These are phyloP conservation scores for Asobara japonica DNA, from an alignment of 1,140 invertebrate genomes.

Conservation along the genomic window DNA sequence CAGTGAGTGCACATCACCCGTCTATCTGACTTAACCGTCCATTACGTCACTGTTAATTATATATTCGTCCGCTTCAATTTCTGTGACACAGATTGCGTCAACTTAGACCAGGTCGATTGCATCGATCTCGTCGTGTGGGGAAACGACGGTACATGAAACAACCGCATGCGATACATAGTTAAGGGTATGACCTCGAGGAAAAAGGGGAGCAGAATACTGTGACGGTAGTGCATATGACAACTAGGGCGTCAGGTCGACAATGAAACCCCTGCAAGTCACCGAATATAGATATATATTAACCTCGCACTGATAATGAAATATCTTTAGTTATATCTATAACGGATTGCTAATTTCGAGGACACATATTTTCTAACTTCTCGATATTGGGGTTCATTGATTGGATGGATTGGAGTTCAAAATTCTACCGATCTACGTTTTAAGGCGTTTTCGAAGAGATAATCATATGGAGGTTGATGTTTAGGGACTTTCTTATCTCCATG, in stretches of 20 bases:
- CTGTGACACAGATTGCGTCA: conserved; percentile 22
- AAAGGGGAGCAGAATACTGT: conserved; percentile 4
- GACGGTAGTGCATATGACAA: conserved; percentile 13
- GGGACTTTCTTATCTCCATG: no score
- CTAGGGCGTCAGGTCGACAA: neutral
- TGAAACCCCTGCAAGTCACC: neutral
- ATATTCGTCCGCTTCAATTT: neutral
- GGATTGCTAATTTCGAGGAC: no score
- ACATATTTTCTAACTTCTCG: no score
- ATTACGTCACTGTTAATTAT: neutral
- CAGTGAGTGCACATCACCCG: neutral
- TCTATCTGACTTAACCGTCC: neutral
- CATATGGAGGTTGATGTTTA: no score
- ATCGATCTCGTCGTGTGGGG: conserved; percentile 5
- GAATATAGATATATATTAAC: no score
- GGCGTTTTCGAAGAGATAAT: no score
- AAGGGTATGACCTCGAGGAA: conserved; percentile 10
- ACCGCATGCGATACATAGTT: conserved; percentile 9
- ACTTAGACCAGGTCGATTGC: conserved; percentile 21
- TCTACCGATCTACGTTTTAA: no score
- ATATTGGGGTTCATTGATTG: no score
- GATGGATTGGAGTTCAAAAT: no score
- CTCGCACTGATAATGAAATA: no score
- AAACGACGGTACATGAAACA: neutral
- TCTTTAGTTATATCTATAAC: no score